Conservation (phyloP, 2,797 vertebrate genomes). For the Euthynnus affinis region DNA sequence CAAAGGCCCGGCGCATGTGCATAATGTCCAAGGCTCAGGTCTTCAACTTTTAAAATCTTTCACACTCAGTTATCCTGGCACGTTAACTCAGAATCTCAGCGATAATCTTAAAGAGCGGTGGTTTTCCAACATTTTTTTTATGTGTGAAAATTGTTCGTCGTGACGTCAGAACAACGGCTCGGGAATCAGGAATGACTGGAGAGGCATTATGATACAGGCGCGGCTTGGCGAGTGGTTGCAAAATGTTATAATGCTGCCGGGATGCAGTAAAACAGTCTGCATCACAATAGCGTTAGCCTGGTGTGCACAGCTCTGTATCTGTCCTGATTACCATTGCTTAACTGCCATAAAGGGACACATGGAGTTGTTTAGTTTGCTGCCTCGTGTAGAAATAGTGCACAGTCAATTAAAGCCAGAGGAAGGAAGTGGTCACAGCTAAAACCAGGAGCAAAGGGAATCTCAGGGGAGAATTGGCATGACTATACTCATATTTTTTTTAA, state of each 20-base stretch:
- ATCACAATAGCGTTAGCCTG: conserved; percentile 31
- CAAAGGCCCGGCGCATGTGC: conserved; percentile 42
- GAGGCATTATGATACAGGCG: conserved; percentile 12
- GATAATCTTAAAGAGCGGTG: conserved; percentile 20
- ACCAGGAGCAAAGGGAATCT: conserved; percentile 25
- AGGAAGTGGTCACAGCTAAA: conserved; percentile 62
- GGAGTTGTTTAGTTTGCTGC: conserved; percentile 46
- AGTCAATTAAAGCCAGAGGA: conserved; percentile 62
- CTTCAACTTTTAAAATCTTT: conserved; percentile 19
- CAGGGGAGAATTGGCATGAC: conserved; percentile 28
- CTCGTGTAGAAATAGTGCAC: conserved; percentile 22
- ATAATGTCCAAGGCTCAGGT: conserved; percentile 11
- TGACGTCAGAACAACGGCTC: conserved; percentile 3
- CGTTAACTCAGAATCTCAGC: not conserved
- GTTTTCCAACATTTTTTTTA: conserved; percentile 30
- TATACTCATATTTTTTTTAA: conserved; percentile 6
- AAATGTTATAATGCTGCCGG: conserved; percentile 9
- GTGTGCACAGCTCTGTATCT: conserved; percentile 33
- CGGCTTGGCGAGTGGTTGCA: conserved; percentile 29
- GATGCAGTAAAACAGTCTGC: conserved; percentile 50
- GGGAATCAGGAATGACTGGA: conserved; percentile 7
- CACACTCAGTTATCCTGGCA: not conserved
- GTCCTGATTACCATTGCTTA: conserved; percentile 42
- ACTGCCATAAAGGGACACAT: conserved; percentile 49
- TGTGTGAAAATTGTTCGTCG: conserved; percentile 13